Evolutionary conservation across 1,140 invertebrate species (phyloP).

Genomic region (Temnothorax nylanderi): DNA sequence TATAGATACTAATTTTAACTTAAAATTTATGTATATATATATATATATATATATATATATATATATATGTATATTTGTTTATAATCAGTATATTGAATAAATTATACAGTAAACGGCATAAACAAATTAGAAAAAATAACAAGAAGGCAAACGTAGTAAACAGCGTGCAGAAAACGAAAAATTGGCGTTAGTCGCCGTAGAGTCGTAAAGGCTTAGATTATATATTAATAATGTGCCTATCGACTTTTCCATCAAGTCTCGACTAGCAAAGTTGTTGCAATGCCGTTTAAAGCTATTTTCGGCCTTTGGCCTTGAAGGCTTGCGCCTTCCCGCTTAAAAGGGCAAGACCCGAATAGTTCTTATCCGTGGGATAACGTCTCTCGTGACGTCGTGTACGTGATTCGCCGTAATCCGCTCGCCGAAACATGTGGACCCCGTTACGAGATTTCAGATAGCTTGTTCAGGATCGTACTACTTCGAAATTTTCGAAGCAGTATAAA

Average conservation of each 20-base stretch:
- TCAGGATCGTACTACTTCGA: neutral
- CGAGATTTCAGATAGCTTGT: neutral
- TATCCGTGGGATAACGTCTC: constrained; percentile 34
- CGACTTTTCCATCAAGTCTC: constrained; percentile 45
- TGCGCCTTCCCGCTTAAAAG: constrained; percentile 58
- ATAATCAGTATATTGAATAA: neutral
- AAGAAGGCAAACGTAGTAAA: neutral
- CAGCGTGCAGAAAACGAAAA: constrained; percentile 2
- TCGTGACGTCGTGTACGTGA: constrained; percentile 46
- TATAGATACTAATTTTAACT: neutral
- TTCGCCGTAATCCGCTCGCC: constrained; percentile 51
- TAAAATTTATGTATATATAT: neutral
- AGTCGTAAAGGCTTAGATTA: neutral
- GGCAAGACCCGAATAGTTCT: constrained; percentile 34
- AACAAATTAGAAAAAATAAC: neutral
- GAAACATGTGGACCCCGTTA: constrained; percentile 9
- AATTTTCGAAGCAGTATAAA: neutral
- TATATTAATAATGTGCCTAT: constrained; percentile 50
- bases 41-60: no score
- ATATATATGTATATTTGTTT: neutral
- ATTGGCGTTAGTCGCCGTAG: neutral
- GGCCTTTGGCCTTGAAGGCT: constrained; percentile 49
- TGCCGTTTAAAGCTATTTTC: constrained; percentile 56
- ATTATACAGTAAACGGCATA: neutral
- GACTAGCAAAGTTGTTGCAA: constrained; percentile 35